Percentiles rank a stretch among this genome's conserved stretches.
Evolutionary conservation across 2,888 invertebrate genomes (phyloP).

Genomic region (Acholoe squamosa): DNA sequence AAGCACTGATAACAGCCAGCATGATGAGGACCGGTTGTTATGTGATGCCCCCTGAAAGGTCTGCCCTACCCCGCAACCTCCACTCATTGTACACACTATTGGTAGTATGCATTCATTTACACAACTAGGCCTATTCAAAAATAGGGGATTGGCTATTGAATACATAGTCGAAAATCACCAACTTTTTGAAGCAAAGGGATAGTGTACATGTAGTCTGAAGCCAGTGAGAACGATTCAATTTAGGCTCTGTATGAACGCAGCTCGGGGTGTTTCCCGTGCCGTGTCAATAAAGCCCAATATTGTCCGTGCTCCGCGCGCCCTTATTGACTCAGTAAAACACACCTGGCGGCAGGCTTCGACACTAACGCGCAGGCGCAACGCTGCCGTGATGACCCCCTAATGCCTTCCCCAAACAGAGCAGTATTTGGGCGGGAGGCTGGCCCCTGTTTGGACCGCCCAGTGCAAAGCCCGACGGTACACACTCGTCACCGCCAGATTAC

Average conservation of each 20-base stretch:
- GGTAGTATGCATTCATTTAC: too few species aligned
- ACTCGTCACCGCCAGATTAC: slow-evolving; percentile 15
- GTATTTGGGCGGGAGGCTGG: neutral
- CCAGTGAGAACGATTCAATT: too few species aligned
- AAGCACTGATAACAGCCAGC: too few species aligned
- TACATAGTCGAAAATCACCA: too few species aligned
- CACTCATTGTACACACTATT: too few species aligned
- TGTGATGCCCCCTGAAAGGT: too few species aligned
- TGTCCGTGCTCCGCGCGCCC: neutral
- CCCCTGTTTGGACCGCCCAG: neutral
- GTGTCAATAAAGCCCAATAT: neutral
- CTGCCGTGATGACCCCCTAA: slow-evolving; percentile 22
- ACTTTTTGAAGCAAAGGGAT: too few species aligned
- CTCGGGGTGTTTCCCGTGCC: neutral
- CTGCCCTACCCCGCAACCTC: too few species aligned
- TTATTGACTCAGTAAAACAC: slow-evolving; percentile 38
- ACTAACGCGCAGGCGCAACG: slow-evolving; percentile 5
- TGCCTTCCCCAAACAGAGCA: neutral
- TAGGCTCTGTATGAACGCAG: neutral
- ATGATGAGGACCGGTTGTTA: too few species aligned
- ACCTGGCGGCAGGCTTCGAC: neutral
- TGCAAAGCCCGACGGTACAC: neutral
- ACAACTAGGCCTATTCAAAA: too few species aligned
- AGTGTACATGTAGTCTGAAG: too few species aligned
- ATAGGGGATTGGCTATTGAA: too few species aligned